A percentile compares a stretch with the other conserved stretches of the same genome.
These are phyloP conservation scores for Sebastes cheni DNA, from an alignment of 2,797 vertebrate species.

Conservation along the genomic window DNA sequence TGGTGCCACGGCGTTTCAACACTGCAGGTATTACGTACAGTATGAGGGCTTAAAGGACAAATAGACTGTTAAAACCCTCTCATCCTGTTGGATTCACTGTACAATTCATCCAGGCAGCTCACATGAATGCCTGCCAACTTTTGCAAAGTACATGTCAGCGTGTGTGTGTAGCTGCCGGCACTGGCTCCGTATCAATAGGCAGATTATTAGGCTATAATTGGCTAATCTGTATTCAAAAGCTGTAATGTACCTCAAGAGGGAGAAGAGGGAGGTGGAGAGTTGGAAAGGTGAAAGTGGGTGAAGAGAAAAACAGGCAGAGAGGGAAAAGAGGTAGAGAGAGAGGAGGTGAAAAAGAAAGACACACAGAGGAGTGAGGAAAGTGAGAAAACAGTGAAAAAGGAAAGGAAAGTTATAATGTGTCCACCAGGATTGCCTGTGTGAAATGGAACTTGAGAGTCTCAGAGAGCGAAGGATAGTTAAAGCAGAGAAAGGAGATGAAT, in stretches of 20 bases:
- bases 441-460: conserved; percentile 9
- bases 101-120: conserved; percentile 24
- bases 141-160: background rate
- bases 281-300: conserved; percentile 43
- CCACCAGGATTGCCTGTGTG: conserved; percentile 9
- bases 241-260: conserved; percentile 27
- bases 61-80: background rate
- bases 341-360: conserved; percentile 4
- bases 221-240: conserved; percentile 60
- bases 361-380: background rate
- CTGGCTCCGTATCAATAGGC: conserved; percentile 21
- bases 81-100: conserved; percentile 33
- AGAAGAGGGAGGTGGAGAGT: conserved; percentile 25
- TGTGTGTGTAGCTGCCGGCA: conserved; percentile 38
- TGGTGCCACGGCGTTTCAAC: background rate
- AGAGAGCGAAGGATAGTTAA: background rate
- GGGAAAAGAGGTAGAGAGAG: background rate
- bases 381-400: background rate
- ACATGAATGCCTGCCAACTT: conserved; percentile 49
- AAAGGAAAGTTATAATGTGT: conserved; percentile 39
- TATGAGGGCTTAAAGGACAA: conserved; percentile 12
- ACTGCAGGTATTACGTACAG: background rate
- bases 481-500: conserved; percentile 29
- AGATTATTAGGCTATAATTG: conserved; percentile 44
- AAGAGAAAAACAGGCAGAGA: conserved; percentile 56